Conservation (phyloP, 1,140 invertebrate genomes). For the Drosophila serrata region DNA sequence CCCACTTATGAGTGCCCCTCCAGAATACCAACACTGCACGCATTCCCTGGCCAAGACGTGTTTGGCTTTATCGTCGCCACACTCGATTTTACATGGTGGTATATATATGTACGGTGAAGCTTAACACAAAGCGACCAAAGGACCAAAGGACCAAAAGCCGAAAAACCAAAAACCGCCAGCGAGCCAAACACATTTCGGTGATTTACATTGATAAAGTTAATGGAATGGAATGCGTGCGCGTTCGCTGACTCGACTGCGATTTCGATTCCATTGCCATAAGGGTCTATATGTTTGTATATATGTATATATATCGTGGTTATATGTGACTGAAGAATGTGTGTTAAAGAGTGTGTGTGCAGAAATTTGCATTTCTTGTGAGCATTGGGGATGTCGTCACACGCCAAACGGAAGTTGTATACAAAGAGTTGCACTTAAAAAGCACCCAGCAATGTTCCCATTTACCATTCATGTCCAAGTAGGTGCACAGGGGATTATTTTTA, state of each 20-base stretch:
- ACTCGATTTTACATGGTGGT: conserved; percentile 27
- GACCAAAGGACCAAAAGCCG: conserved; percentile 23
- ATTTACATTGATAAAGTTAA: conserved; percentile 83
- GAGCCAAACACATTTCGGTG: conserved; percentile 77
- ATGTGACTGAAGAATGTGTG: conserved; percentile 4
- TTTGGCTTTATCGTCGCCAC: conserved; percentile 46
- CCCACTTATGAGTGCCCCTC: conserved; percentile 6
- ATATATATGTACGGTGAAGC: conserved; percentile 11
- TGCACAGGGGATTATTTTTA: neutral
- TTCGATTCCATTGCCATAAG: conserved; percentile 43
- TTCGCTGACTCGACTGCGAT: conserved; percentile 65
- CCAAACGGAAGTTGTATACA: conserved; percentile 84
- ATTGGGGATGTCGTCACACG: conserved; percentile 62
- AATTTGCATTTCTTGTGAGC: conserved; percentile 76
- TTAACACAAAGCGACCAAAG: conserved; percentile 37
- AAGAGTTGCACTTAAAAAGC: conserved; percentile 81
- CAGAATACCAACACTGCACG: conserved; percentile 29
- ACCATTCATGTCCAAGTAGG: conserved; percentile 60
- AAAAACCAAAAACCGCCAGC: conserved; percentile 39
- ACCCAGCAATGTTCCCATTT: conserved; percentile 60
- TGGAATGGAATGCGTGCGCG: conserved; percentile 79
- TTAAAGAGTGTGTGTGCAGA: conserved; percentile 54
- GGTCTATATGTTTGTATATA: neutral
- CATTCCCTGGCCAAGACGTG: conserved; percentile 34
- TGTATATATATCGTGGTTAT: conserved; percentile 17